Percentiles rank a stretch among this genome's conserved stretches.
These are phyloP conservation scores for Bambusicola thoracicus DNA, from an alignment of 2,113 vertebrate species.

Conservation along the genomic window DNA sequence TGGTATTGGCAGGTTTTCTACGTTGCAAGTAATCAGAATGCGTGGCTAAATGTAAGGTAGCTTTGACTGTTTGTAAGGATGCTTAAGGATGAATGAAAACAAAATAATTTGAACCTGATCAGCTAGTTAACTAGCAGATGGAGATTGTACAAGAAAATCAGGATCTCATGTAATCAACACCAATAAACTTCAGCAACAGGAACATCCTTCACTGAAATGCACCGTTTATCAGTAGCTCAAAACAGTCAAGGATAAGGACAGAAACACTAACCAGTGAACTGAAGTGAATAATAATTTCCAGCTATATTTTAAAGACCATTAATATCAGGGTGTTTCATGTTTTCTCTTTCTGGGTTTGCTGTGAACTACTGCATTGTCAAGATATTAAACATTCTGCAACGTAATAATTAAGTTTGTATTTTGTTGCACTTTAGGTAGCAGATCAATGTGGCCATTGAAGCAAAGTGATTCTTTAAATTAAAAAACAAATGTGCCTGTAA, in stretches of 20 bases:
- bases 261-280: not conserved
- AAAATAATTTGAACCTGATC: not conserved
- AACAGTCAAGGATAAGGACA: not conserved
- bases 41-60: not conserved
- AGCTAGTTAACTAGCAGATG: not conserved
- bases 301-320: not conserved
- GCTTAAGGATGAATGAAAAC: not conserved
- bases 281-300: not conserved
- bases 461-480: not conserved
- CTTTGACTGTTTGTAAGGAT: not conserved
- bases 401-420: not conserved
- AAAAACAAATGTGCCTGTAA: not conserved
- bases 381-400: not conserved
- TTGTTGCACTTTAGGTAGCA: not conserved
- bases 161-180: not conserved
- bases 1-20: not conserved
- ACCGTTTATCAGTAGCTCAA: not conserved
- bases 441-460: slow-evolving; percentile 18
- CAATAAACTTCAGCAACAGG: not conserved
- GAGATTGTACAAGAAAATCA: not conserved
- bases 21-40: not conserved
- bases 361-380: not conserved
- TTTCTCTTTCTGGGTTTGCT: not conserved
- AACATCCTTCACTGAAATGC: not conserved
- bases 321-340: not conserved